phyloP scores from a whole-genome alignment of 2,797 vertebrate genomes.

The Liparis tanakae region DNA sequence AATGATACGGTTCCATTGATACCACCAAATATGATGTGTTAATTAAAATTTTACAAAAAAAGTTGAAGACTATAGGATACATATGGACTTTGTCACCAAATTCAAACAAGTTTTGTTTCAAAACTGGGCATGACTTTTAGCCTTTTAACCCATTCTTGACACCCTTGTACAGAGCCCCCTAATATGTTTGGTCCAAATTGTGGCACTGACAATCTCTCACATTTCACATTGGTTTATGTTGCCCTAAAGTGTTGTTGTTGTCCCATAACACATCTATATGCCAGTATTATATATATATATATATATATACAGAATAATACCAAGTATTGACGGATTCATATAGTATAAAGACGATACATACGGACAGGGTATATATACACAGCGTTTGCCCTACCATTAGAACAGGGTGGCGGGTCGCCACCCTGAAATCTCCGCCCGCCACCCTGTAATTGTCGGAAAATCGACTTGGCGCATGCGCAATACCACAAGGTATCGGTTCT shows the following conservation, averaged over 20 bases:
- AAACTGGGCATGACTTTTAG: neutral
- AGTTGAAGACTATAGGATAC: neutral
- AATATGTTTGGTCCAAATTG: too few species aligned
- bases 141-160: neutral
- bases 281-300: neutral
- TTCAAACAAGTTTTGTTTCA: neutral
- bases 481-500: too few species aligned
- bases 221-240: too few species aligned
- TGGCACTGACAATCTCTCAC: too few species aligned
- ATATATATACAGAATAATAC: neutral
- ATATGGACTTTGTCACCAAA: neutral
- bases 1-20: too few species aligned
- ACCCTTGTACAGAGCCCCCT: neutral
- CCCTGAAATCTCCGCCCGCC: too few species aligned
- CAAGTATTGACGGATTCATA: neutral
- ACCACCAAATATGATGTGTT: neutral
- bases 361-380: neutral
- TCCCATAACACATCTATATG: neutral
- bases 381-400: too few species aligned
- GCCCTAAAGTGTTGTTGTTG: neutral
- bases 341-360: too few species aligned
- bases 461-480: too few species aligned
- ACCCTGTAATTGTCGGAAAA: too few species aligned
- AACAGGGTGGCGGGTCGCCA: too few species aligned
- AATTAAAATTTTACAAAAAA: neutral